These are phyloP conservation scores for Teleogryllus oceanicus DNA, from an alignment of 2,888 invertebrate species.

Conservation along the genomic window DNA sequence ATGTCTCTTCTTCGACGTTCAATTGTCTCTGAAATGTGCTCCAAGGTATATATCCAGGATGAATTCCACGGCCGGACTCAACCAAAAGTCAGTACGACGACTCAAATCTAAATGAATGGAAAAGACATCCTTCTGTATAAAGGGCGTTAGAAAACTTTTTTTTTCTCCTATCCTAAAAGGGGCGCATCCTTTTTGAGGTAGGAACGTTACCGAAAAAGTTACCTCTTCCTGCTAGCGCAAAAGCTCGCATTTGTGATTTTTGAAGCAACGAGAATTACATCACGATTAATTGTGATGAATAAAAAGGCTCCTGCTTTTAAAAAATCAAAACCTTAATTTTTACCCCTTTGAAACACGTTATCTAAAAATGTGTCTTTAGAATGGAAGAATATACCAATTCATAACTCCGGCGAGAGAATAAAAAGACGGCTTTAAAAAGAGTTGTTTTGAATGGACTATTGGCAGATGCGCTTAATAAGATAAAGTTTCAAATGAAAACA, in stretches of 20 bases:
- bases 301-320: not conserved
- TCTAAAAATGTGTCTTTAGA: not conserved
- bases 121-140: no score
- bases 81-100: no score
- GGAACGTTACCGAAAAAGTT: no score
- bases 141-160: no score
- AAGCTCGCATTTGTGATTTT: not conserved
- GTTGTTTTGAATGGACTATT: conserved; percentile 9
- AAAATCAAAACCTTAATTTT: conserved; percentile 2
- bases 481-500: not conserved
- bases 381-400: not conserved
- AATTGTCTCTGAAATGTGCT: no score
- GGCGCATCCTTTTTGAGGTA: no score
- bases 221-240: no score
- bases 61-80: no score
- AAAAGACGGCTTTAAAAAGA: not conserved
- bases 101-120: no score
- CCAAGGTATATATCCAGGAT: no score
- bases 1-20: no score
- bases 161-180: no score
- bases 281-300: not conserved
- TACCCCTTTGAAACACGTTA: not conserved
- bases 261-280: not conserved
- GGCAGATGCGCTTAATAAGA: not conserved
- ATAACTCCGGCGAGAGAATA: not conserved